Percentiles rank a stretch among this genome's conserved stretches.
Evolutionary conservation across 2,797 vertebrate species (phyloP).

Genomic region (Rhinichthys osculus): DNA sequence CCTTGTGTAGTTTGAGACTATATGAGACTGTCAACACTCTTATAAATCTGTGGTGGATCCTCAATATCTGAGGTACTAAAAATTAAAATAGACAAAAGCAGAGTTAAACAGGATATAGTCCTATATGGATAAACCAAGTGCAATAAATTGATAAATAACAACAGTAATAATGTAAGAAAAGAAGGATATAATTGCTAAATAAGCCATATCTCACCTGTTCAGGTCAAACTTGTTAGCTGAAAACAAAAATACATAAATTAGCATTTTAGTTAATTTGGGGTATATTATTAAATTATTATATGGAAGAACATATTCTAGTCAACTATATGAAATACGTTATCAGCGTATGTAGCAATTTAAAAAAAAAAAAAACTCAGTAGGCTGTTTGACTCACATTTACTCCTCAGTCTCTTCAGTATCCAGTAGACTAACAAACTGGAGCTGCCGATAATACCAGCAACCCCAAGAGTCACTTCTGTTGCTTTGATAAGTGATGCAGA

Average conservation of each 20-base stretch:
- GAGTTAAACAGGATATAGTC: not conserved
- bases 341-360: not conserved
- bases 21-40: conserved; percentile 75
- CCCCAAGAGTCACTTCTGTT: conserved; percentile 51
- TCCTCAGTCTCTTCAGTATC: conserved; percentile 70
- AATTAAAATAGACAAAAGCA: conserved; percentile 28
- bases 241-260: conserved; percentile 30
- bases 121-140: not conserved
- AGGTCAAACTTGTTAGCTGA: conserved; percentile 72
- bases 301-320: not conserved
- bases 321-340: not conserved
- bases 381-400: conserved; percentile 56
- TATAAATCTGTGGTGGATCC: conserved; percentile 70
- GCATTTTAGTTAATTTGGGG: not conserved
- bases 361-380: too few species aligned
- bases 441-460: conserved; percentile 57
- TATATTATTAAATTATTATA: not conserved
- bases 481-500: conserved; percentile 23
- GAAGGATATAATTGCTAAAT: not conserved
- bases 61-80: conserved; percentile 72
- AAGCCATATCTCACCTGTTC: conserved; percentile 68
- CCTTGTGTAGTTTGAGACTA: conserved; percentile 58
- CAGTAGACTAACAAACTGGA: conserved; percentile 66
- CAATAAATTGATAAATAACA: not conserved
- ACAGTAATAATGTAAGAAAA: not conserved